Percentiles rank a stretch among this genome's conserved stretches.
These are phyloP conservation scores for Philopedon plagiatum DNA, from an alignment of 2,888 invertebrate genomes.

Conservation along the genomic window DNA sequence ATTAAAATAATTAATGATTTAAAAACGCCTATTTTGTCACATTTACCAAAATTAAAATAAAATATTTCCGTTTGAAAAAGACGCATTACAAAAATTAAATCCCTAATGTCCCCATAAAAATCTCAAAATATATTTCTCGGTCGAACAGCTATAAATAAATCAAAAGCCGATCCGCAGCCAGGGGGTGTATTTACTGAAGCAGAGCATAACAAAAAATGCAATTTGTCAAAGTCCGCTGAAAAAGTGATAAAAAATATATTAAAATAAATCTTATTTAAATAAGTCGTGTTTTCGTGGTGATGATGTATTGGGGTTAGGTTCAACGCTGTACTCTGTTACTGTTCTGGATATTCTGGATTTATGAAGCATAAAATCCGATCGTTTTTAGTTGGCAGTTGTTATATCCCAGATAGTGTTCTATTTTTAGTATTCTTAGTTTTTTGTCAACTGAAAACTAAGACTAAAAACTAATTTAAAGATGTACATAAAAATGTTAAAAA, in stretches of 20 bases:
- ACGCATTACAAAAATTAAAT: slow-evolving; percentile 41
- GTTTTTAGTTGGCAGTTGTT: slow-evolving; percentile 40
- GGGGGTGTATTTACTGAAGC: slow-evolving; percentile 33
- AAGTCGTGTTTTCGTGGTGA: slow-evolving; percentile 57
- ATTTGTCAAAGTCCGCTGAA: slow-evolving; percentile 54
- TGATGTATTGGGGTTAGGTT: slow-evolving; percentile 62
- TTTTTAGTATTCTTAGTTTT: too few relatives aligned
- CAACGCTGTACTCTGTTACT: slow-evolving; percentile 59
- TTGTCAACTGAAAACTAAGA: too few relatives aligned
- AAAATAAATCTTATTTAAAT: slow-evolving; percentile 60
- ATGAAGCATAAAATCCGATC: slow-evolving; percentile 44
- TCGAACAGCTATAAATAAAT: slow-evolving; percentile 47
- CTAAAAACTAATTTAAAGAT: too few relatives aligned
- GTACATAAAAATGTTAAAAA: too few relatives aligned
- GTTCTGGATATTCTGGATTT: slow-evolving; percentile 55
- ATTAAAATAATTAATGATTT: slow-evolving; percentile 31
- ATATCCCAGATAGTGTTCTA: too few relatives aligned
- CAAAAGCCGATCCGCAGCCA: slow-evolving; percentile 33
- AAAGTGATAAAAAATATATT: slow-evolving; percentile 60
- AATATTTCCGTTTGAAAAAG: slow-evolving; percentile 30
- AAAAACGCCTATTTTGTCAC: not conserved
- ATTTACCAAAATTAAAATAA: slow-evolving; percentile 21
- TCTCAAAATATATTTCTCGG: slow-evolving; percentile 40
- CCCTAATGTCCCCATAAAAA: slow-evolving; percentile 48
- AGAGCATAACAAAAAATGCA: slow-evolving; percentile 45